These are phyloP conservation scores for Lottia gigantea DNA, from an alignment of 2,888 invertebrate species.

Conservation along the genomic window DNA sequence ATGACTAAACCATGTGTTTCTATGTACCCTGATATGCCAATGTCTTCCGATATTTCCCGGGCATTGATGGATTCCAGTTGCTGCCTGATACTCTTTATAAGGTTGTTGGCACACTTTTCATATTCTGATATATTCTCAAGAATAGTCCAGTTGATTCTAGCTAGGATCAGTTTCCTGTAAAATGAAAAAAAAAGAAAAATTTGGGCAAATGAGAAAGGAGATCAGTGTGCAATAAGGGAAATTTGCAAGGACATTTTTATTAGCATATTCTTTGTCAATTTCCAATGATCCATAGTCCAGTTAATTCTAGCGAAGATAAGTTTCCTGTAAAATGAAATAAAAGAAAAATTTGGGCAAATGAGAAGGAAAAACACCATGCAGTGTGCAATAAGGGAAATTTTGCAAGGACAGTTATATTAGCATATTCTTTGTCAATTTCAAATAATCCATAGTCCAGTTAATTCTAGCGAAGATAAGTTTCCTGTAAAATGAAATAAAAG, in stretches of 20 bases:
- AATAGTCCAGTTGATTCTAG: constrained; percentile 61
- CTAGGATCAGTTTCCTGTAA: constrained; percentile 55
- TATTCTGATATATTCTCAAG: constrained; percentile 46
- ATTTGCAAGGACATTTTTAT: background rate
- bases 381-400: background rate
- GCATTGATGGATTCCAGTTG: background rate
- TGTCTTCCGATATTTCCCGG: background rate
- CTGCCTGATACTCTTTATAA: constrained; percentile 34
- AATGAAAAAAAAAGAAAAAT: constrained; percentile 10
- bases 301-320: background rate
- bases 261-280: background rate
- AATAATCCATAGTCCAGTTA: too few species aligned
- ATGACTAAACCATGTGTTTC: constrained; percentile 36
- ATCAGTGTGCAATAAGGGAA: background rate
- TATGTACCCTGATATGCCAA: background rate
- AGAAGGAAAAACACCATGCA: too few species aligned
- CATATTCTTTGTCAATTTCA: too few species aligned
- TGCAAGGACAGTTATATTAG: background rate
- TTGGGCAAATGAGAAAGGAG: too few species aligned
- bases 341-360: too few species aligned
- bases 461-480: background rate
- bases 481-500: too few species aligned
- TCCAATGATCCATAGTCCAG: too few species aligned
- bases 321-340: background rate
- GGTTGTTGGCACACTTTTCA: constrained; percentile 35